A percentile compares a stretch with the other conserved stretches of the same genome.
phyloP scores from a whole-genome alignment of 2,797 vertebrate species.

The Psittacula echo region DNA sequence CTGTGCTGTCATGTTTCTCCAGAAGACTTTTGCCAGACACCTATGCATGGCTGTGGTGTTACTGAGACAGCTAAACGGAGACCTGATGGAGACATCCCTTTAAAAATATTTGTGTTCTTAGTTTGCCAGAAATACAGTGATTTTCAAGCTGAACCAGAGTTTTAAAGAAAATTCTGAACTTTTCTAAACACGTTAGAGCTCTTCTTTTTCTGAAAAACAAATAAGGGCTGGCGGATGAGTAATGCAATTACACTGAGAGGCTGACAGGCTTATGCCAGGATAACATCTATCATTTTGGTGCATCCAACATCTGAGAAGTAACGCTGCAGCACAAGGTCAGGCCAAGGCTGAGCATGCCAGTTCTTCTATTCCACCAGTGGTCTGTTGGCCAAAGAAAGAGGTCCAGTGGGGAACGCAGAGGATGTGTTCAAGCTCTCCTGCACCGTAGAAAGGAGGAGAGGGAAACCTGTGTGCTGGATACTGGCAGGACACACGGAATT shows the following conservation, averaged over 20 bases:
- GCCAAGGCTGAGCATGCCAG: background rate
- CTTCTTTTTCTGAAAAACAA: background rate
- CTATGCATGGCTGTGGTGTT: background rate
- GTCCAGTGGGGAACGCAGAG: background rate
- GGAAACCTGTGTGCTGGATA: background rate
- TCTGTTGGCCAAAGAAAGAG: background rate
- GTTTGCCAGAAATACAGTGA: background rate
- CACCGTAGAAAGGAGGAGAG: background rate
- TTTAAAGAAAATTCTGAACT: constrained; percentile 1
- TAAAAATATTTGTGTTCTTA: background rate
- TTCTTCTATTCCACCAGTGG: background rate
- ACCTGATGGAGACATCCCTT: background rate
- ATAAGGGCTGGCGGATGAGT: background rate
- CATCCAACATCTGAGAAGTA: background rate
- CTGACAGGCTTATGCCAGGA: background rate
- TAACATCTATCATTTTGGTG: background rate
- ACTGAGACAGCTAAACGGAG: background rate
- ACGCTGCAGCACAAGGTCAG: rapidly evolving
- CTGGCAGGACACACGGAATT: background rate
- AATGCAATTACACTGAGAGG: background rate
- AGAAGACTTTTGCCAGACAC: background rate
- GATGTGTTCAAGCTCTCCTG: background rate
- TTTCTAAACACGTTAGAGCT: background rate
- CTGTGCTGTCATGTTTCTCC: background rate
- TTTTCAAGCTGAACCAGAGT: background rate